A percentile compares a stretch with the other conserved stretches of the same genome.
phyloP scores from a whole-genome alignment of 2,888 invertebrate genomes.

The Sericinus montela region DNA sequence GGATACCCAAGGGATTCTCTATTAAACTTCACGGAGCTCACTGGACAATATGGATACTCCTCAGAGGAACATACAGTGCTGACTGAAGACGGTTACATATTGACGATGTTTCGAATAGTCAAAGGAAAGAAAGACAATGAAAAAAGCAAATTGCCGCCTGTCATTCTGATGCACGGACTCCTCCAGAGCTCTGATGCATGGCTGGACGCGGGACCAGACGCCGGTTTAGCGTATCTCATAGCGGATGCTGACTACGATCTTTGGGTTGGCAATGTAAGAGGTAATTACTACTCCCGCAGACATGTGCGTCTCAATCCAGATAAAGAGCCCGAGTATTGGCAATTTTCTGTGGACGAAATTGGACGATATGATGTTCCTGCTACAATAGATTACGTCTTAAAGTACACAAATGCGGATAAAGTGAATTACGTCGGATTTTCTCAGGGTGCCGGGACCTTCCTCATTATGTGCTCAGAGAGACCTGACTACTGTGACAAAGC shows the following conservation, averaged over 20 bases:
- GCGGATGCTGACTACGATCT: constrained; percentile 78
- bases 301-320: constrained; percentile 69
- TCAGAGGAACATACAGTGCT: constrained; percentile 47
- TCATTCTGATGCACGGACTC: constrained; percentile 51
- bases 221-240: constrained; percentile 50
- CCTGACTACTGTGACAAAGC: constrained; percentile 84
- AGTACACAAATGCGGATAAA: constrained; percentile 66
- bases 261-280: constrained; percentile 72
- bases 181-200: constrained; percentile 48
- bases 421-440: constrained; percentile 86
- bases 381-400: constrained; percentile 59
- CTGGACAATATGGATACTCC: constrained; percentile 37
- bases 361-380: constrained; percentile 85
- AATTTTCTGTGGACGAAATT: constrained; percentile 84
- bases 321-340: constrained; percentile 66
- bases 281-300: constrained; percentile 79
- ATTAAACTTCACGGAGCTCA: constrained; percentile 25
- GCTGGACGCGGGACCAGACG: constrained; percentile 38
- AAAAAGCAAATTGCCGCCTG: constrained; percentile 28
- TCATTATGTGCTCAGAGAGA: constrained; percentile 72
- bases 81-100: constrained; percentile 54
- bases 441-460: constrained; percentile 81
- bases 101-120: constrained; percentile 46
- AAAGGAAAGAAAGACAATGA: constrained; percentile 33
- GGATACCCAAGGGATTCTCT: constrained; percentile 33